Evolutionary conservation across 2,797 vertebrate genomes (phyloP).

Genomic region (Echiichthys vipera): DNA sequence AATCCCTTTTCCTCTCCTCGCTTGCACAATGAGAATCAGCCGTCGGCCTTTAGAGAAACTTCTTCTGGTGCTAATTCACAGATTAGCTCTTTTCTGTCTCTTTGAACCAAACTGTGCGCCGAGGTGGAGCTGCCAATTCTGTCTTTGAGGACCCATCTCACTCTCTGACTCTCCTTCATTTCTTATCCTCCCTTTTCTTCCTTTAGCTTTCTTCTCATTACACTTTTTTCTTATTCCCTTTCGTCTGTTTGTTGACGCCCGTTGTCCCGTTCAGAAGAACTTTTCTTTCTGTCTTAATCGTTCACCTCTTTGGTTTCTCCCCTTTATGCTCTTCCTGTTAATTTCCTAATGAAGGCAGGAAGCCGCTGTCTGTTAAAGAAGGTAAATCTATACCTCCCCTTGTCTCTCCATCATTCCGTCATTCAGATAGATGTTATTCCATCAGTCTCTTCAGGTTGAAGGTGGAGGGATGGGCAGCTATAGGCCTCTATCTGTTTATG

Average conservation of each 20-base stretch:
- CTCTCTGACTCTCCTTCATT: conserved; percentile 8
- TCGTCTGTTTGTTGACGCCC: background rate
- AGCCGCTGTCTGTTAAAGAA: background rate
- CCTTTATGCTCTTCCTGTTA: background rate
- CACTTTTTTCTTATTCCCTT: background rate
- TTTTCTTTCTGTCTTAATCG: background rate
- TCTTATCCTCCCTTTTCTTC: background rate
- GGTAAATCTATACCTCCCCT: conserved; percentile 45
- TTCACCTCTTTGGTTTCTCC: background rate
- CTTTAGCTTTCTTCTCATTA: background rate
- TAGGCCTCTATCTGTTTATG: background rate
- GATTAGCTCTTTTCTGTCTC: background rate
- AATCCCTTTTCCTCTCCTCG: background rate
- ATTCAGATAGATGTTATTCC: conserved; percentile 18
- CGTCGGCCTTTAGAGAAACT: conserved; percentile 12
- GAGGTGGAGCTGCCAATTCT: conserved; percentile 1
- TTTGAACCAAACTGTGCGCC: background rate
- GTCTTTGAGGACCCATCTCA: conserved; percentile 1
- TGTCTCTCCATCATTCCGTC: conserved; percentile 54
- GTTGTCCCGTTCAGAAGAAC: background rate
- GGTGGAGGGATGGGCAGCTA: background rate
- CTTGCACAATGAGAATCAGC: background rate
- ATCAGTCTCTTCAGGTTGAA: conserved; percentile 30
- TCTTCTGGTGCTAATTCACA: conserved; percentile 11
- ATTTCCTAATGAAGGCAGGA: conserved; percentile 21